A percentile compares a stretch with the other conserved stretches of the same genome.
Evolutionary conservation across 2,113 vertebrate species (phyloP).

Genomic region (Lasiurus cinereus): DNA sequence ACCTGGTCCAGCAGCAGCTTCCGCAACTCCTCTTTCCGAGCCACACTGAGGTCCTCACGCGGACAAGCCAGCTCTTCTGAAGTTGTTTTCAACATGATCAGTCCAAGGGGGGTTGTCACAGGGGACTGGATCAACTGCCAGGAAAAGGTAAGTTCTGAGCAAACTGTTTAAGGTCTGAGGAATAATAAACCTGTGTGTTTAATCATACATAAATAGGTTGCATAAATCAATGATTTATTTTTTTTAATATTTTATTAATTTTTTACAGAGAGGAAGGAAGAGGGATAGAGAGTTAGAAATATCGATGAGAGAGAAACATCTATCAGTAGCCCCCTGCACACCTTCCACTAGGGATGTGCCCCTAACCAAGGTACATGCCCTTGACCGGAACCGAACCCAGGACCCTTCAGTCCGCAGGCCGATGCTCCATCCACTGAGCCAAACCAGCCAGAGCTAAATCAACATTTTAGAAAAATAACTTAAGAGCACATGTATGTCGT

Average conservation of each 20-base stretch:
- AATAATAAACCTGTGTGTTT: not conserved
- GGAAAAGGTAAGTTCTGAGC: slow-evolving; percentile 56
- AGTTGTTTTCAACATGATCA: slow-evolving; percentile 98
- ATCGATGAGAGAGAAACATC: no score
- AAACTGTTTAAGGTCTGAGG: not conserved
- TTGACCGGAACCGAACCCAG: no score
- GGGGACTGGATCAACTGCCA: slow-evolving; percentile 96
- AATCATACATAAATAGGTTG: not conserved
- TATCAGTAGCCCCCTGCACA: no score
- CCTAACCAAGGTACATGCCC: no score
- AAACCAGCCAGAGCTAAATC: not conserved
- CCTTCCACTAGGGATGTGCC: no score
- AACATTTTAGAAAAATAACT: slow-evolving; percentile 6
- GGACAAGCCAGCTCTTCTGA: slow-evolving; percentile 98
- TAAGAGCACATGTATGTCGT: not conserved
- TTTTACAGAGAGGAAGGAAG: no score
- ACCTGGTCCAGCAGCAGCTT: slow-evolving; percentile 98
- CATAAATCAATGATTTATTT: not conserved
- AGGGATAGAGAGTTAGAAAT: no score
- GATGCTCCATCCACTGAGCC: no score
- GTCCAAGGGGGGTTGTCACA: slow-evolving; percentile 93
- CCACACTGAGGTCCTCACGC: slow-evolving; percentile 96
- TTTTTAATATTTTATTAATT: not conserved
- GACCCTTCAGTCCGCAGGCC: no score
- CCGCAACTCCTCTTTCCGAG: slow-evolving; percentile 96